Percentiles rank a stretch among this genome's conserved stretches.
Evolutionary conservation across 2,888 invertebrate species (phyloP).

Genomic region (Melinaea marsaeus): DNA sequence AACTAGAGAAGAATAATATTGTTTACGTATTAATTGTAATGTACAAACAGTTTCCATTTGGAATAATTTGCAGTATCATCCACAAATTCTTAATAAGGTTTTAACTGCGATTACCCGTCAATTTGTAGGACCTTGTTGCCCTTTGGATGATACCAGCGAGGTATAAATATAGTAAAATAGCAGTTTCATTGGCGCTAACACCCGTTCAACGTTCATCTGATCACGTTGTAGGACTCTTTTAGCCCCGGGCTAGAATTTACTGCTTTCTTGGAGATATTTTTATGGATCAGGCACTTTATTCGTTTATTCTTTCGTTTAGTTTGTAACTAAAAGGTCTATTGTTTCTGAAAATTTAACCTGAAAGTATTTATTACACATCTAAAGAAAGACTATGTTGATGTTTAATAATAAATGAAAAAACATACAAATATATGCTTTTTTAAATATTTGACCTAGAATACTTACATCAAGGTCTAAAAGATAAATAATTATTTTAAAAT

Average conservation of each 20-base stretch:
- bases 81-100: no score
- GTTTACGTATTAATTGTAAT: background rate
- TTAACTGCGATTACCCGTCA: constrained; percentile 12
- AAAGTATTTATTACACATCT: no score
- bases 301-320: no score
- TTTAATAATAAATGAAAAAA: no score
- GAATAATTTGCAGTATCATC: no score
- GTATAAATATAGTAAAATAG: constrained; percentile 33
- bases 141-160: constrained; percentile 33
- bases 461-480: background rate
- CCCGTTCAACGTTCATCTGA: constrained; percentile 40
- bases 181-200: constrained; percentile 38
- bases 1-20: background rate
- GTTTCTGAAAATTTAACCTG: no score
- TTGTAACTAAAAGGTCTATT: background rate
- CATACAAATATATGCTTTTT: no score
- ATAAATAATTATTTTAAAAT: no score
- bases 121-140: constrained; percentile 29
- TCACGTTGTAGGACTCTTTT: constrained; percentile 54
- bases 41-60: background rate
- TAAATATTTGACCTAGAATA: no score
- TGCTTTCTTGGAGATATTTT: constrained; percentile 33
- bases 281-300: background rate
- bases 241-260: constrained; percentile 55
- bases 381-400: no score